These are phyloP conservation scores for Calypte anna DNA, from an alignment of 2,113 vertebrate species.

Conservation along the genomic window DNA sequence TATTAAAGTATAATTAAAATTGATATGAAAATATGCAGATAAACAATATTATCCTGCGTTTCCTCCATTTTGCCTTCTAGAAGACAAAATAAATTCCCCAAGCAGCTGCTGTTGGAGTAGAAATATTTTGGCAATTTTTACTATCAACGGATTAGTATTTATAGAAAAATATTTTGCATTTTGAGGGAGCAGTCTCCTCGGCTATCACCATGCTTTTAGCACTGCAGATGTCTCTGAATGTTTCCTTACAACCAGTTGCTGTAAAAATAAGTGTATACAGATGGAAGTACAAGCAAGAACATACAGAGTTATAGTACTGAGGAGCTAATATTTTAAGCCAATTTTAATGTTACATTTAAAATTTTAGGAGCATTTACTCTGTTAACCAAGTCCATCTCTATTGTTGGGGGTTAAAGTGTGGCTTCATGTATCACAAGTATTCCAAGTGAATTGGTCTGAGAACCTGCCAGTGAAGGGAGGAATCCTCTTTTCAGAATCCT, in stretches of 20 bases:
- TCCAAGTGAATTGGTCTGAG: neutral
- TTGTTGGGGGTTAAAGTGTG: neutral
- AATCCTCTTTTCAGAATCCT: neutral
- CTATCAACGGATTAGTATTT: slow-evolving; percentile 36
- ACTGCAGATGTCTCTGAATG: slow-evolving; percentile 39
- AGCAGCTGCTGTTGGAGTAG: neutral
- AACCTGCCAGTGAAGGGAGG: neutral
- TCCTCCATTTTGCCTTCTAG: neutral
- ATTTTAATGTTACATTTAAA: slow-evolving; percentile 43
- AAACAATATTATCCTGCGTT: neutral
- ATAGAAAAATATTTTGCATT: slow-evolving; percentile 42
- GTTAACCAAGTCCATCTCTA: neutral
- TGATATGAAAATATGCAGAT: neutral
- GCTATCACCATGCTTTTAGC: slow-evolving; percentile 27
- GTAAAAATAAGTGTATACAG: slow-evolving; percentile 27
- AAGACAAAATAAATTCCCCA: neutral
- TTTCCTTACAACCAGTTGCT: slow-evolving; percentile 7
- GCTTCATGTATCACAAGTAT: neutral
- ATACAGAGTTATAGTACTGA: neutral
- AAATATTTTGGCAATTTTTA: slow-evolving; percentile 25
- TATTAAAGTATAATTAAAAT: slow-evolving; percentile 35
- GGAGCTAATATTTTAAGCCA: slow-evolving; percentile 46
- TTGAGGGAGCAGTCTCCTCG: neutral
- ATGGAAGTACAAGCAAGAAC: neutral
- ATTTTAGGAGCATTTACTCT: slow-evolving; percentile 13